These are phyloP conservation scores for Bimastos eiseni DNA, from an alignment of 2,888 invertebrate genomes.

Conservation along the genomic window DNA sequence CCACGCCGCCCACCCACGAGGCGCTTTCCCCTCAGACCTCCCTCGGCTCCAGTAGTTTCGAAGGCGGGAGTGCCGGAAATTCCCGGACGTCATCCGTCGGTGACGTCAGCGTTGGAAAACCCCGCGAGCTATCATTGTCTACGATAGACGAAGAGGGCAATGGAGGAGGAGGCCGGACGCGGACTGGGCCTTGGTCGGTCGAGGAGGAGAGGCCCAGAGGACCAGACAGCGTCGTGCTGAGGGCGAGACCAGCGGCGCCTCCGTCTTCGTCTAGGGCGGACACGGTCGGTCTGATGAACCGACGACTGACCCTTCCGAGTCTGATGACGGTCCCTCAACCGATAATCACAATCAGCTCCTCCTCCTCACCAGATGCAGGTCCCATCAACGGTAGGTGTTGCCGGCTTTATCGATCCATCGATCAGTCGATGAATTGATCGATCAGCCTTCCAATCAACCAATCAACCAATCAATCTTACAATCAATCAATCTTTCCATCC, in stretches of 20 bases:
- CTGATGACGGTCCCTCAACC: background rate
- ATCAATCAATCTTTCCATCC: background rate
- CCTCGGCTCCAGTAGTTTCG: background rate
- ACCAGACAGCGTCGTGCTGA: background rate
- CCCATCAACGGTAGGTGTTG: background rate
- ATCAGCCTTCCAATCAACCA: background rate
- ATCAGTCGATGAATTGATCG: background rate
- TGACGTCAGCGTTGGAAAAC: background rate
- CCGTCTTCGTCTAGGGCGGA: background rate
- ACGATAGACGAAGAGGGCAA: slow-evolving; percentile 19
- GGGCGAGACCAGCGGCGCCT: background rate
- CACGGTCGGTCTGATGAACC: background rate
- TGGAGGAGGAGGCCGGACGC: background rate
- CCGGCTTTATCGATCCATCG: background rate
- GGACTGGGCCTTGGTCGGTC: background rate
- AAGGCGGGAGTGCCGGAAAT: background rate
- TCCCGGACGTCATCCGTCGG: background rate
- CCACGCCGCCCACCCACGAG: background rate
- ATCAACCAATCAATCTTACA: background rate
- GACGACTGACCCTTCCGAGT: slow-evolving; percentile 16
- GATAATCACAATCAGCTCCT: background rate
- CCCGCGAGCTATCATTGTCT: background rate
- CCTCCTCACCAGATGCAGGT: background rate
- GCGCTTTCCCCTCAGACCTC: background rate
- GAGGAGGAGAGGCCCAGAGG: background rate